A percentile compares a stretch with the other conserved stretches of the same genome.
Conservation (phyloP, 37 sponge, comb jelly and placozoan species). For the Spongilla lacustris region DNA sequence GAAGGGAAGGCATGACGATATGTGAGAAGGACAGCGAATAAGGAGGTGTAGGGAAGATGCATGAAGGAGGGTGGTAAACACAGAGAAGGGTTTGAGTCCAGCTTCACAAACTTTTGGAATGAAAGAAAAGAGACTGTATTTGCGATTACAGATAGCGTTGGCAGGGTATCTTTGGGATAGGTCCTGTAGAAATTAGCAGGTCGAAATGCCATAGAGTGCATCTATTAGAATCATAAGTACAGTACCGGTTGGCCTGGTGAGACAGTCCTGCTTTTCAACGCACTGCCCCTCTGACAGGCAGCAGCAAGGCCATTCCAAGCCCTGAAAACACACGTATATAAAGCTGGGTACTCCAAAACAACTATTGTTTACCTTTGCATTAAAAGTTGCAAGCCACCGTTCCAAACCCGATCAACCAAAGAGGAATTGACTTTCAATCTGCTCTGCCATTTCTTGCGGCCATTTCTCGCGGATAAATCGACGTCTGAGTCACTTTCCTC, state of each 20-base stretch:
- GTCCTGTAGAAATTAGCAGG: conserved; percentile 13
- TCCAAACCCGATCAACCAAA: conserved; percentile 31
- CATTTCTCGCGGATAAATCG: background rate
- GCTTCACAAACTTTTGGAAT: conserved; percentile 70
- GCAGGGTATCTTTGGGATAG: conserved; percentile 28
- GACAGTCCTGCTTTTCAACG: conserved; percentile 36
- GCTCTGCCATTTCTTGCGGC: conserved; percentile 43
- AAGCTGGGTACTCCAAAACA: background rate
- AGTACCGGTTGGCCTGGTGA: conserved; percentile 17
- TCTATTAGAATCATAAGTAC: background rate
- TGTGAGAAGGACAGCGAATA: background rate
- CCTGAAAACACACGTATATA: background rate
- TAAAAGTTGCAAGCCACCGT: conserved; percentile 45
- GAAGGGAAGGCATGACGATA: background rate
- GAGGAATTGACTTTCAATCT: conserved; percentile 37
- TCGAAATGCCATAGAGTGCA: background rate
- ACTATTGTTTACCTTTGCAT: conserved; percentile 6
- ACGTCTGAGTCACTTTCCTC: conserved; percentile 3
- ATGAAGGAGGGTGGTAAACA: background rate
- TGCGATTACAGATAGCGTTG: conserved; percentile 77
- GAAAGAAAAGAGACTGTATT: conserved; percentile 80
- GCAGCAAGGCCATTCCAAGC: conserved; percentile 1
- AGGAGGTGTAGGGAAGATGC: background rate
- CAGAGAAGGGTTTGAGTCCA: background rate
- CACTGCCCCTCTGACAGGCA: conserved; percentile 12